Percentiles rank a stretch among this genome's conserved stretches.
Evolutionary conservation across 2,113 vertebrate species (phyloP).

Genomic region (Corythaeola cristata): DNA sequence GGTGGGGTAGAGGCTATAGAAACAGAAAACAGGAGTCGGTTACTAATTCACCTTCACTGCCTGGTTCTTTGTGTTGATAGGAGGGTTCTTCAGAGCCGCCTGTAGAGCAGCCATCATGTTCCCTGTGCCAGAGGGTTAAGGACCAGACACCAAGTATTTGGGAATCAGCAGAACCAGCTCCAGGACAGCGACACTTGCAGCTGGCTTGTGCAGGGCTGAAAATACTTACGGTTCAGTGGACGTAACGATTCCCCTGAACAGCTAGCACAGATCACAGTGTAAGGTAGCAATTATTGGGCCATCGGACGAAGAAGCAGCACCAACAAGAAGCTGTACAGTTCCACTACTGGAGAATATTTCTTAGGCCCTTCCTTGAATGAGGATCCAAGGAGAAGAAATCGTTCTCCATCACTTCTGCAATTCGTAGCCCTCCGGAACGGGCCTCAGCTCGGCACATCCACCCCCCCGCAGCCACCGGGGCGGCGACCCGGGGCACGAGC

Average conservation of each 20-base stretch:
- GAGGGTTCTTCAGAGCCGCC: constrained; percentile 96
- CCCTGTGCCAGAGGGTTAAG: constrained; percentile 88
- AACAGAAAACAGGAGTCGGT: not conserved
- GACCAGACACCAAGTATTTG: not conserved
- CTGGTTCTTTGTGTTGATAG: constrained; percentile 97
- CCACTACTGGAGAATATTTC: not conserved
- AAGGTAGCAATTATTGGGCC: not conserved
- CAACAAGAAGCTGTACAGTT: not conserved
- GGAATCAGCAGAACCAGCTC: not conserved
- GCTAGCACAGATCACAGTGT: no score
- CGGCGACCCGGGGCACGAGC: not conserved
- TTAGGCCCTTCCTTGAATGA: not conserved
- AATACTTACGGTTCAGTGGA: not conserved
- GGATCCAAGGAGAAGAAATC: not conserved
- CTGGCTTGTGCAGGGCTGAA: not conserved
- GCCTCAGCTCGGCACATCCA: not conserved
- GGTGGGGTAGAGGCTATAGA: not conserved
- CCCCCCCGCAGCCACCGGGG: not conserved
- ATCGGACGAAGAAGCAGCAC: not conserved
- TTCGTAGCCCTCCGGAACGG: not conserved
- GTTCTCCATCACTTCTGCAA: not conserved
- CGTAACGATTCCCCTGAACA: no score
- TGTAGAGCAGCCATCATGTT: constrained; percentile 94
- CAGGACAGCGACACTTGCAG: not conserved
- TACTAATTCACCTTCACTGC: constrained; percentile 86